These are phyloP conservation scores for Drosophila quadrilineata DNA, from an alignment of 1,140 invertebrate genomes.

Conservation along the genomic window DNA sequence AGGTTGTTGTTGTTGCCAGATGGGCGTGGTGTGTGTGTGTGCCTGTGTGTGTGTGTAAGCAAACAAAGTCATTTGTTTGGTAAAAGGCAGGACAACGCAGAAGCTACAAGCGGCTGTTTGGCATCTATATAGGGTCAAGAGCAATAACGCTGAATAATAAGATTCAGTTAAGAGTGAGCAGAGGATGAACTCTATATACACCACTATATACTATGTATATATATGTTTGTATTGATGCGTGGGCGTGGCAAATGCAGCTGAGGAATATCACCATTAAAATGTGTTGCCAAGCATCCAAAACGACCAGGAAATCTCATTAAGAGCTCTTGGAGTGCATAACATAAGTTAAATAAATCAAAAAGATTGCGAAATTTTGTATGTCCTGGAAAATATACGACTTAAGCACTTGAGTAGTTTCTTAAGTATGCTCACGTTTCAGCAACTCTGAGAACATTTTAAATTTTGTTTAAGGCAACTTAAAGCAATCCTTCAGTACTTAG, in stretches of 20 bases:
- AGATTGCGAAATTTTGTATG: too few relatives aligned
- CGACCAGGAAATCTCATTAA: not conserved
- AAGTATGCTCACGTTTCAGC: too few relatives aligned
- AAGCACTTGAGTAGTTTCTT: too few relatives aligned
- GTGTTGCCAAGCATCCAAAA: slow-evolving; percentile 11
- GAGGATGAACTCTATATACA: not conserved
- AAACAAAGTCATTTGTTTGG: slow-evolving; percentile 69
- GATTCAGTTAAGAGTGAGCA: slow-evolving; percentile 33
- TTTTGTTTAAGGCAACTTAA: too few relatives aligned
- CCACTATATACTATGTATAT: not conserved
- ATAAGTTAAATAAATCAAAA: too few relatives aligned
- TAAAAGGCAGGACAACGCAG: slow-evolving; percentile 13
- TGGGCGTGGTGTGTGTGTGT: not conserved
- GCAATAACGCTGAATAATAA: slow-evolving; percentile 58
- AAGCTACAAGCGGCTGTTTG: too few relatives aligned
- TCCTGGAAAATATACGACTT: too few relatives aligned
- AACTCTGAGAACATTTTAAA: too few relatives aligned
- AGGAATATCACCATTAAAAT: slow-evolving; percentile 10
- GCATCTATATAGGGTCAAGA: slow-evolving; percentile 47
- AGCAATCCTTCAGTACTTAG: too few relatives aligned
- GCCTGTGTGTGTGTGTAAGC: too few relatives aligned
- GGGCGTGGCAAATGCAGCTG: slow-evolving; percentile 21
- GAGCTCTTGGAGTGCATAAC: not conserved
- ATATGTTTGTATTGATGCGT: not conserved
- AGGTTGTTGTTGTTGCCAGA: not conserved